Conservation (phyloP, 2,888 invertebrate species). For the Minunthozetes semirufus region DNA sequence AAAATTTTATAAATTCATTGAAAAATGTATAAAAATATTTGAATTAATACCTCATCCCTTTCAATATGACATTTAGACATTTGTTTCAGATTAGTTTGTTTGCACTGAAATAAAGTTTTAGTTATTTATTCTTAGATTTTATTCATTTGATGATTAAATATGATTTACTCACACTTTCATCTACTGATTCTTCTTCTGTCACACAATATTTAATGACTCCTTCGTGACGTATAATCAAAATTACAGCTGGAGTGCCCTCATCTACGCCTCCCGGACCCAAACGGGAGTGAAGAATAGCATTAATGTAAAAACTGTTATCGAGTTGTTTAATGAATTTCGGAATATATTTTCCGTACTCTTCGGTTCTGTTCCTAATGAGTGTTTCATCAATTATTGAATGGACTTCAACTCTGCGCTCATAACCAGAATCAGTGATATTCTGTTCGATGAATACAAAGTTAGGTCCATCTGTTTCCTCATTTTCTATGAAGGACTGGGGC, state of each 20-base stretch:
- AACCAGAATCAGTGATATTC: background rate
- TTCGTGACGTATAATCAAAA: background rate
- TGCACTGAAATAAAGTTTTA: too few species aligned
- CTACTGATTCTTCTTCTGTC: background rate
- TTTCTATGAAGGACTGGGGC: background rate
- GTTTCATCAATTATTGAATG: background rate
- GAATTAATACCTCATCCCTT: too few species aligned
- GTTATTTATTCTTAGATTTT: too few species aligned
- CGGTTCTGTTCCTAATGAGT: background rate
- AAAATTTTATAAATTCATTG: too few species aligned
- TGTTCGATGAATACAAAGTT: conserved; percentile 15
- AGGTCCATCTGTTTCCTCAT: background rate
- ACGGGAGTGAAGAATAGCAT: background rate
- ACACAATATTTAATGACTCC: conserved; percentile 14
- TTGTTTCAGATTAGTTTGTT: too few species aligned
- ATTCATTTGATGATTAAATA: too few species aligned
- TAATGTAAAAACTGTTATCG: background rate
- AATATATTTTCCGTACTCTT: background rate
- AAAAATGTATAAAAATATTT: too few species aligned
- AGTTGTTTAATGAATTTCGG: background rate
- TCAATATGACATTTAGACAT: too few species aligned
- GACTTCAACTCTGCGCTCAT: background rate
- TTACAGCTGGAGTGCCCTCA: background rate
- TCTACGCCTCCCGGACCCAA: background rate
- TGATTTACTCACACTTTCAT: conserved; percentile 13